Percentiles rank a stretch among this genome's conserved stretches.
phyloP scores from a whole-genome alignment of 1,140 invertebrate species.

The Listronotus oregonensis region DNA sequence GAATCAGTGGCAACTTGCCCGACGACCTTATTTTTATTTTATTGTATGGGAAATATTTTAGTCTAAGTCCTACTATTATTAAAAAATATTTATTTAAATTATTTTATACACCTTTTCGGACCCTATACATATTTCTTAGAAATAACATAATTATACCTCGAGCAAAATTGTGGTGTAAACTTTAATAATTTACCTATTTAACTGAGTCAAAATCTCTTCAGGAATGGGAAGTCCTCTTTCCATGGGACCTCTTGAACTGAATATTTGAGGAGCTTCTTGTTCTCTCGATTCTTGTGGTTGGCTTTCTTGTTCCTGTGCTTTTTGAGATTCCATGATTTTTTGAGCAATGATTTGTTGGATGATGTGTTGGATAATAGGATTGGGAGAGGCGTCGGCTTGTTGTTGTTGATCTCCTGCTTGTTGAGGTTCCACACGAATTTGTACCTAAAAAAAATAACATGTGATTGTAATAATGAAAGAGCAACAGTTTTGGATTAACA shows the following conservation, averaged over 20 bases:
- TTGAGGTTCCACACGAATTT: constrained; percentile 32
- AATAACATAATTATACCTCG: too few relatives aligned
- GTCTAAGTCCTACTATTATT: too few relatives aligned
- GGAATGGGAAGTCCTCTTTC: constrained; percentile 61
- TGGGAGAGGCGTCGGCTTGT: constrained; percentile 43
- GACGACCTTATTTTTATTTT: too few relatives aligned
- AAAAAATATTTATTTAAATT: too few relatives aligned
- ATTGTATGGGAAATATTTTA: too few relatives aligned
- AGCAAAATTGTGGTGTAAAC: too few relatives aligned
- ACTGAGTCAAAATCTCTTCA: constrained; percentile 63
- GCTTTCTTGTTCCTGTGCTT: constrained; percentile 26
- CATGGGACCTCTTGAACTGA: constrained; percentile 53
- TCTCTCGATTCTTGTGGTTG: constrained; percentile 35
- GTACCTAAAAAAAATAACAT: constrained; percentile 5
- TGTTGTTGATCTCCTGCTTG: constrained; percentile 35
- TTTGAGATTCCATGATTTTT: constrained; percentile 51
- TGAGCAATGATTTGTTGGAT: constrained; percentile 54
- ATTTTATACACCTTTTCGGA: too few relatives aligned
- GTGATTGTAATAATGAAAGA: background rate
- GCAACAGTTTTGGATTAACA: too few relatives aligned
- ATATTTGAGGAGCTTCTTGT: constrained; percentile 21
- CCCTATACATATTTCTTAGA: too few relatives aligned
- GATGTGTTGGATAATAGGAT: constrained; percentile 52
- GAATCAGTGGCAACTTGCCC: too few relatives aligned
- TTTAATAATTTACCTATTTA: constrained; percentile 44